These are phyloP conservation scores for Phocides pigmalion DNA, from an alignment of 1,140 invertebrate species.

Conservation along the genomic window DNA sequence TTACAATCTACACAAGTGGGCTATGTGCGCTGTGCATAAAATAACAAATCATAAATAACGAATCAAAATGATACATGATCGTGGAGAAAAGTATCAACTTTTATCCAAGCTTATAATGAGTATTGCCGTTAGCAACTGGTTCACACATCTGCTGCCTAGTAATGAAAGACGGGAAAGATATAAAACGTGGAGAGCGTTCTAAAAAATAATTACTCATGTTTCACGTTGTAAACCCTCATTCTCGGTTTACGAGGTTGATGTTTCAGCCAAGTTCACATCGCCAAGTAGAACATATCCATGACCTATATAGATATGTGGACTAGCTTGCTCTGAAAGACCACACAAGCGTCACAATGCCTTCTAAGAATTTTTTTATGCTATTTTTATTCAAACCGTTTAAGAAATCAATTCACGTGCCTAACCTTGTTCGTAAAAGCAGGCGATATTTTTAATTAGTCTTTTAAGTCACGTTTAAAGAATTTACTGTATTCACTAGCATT, in stretches of 20 bases:
- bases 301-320: slow-evolving; percentile 20
- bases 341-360: too few relatives aligned
- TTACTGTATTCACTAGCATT: too few relatives aligned
- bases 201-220: slow-evolving; percentile 33
- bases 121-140: slow-evolving; percentile 1
- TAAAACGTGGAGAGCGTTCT: slow-evolving; percentile 12
- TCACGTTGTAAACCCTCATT: slow-evolving; percentile 13
- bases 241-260: slow-evolving; percentile 21
- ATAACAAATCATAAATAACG: not conserved
- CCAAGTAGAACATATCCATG: slow-evolving; percentile 38
- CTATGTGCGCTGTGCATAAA: not conserved
- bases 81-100: not conserved
- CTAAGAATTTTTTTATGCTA: too few relatives aligned
- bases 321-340: too few relatives aligned
- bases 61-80: not conserved
- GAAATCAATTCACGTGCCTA: too few relatives aligned
- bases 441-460: too few relatives aligned
- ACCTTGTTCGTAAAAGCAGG: too few relatives aligned
- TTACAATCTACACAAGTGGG: too few relatives aligned
- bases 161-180: slow-evolving; percentile 20
- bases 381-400: too few relatives aligned
- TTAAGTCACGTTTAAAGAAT: too few relatives aligned
- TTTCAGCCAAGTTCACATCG: slow-evolving; percentile 33
- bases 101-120: slow-evolving; percentile 8
- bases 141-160: slow-evolving; percentile 22